Percentiles rank a stretch among this genome's conserved stretches.
Evolutionary conservation across 30 jellyfish, hydroid and myxozoan species (phyloP).

Genomic region (Cassiopea xamachana): DNA sequence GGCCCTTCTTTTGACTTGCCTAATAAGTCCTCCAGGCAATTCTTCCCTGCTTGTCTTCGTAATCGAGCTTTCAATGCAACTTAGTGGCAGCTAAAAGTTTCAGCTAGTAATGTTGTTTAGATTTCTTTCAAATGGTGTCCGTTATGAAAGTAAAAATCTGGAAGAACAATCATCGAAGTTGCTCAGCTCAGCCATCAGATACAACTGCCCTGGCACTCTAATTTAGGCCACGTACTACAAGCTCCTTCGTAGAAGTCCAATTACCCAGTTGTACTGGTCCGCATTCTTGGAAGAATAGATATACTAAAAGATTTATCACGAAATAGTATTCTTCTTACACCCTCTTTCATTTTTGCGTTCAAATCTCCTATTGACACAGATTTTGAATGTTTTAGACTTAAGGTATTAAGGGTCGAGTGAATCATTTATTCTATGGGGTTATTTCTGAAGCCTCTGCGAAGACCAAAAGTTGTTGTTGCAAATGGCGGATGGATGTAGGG

Average conservation of each 20-base stretch:
- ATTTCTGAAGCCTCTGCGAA: background rate
- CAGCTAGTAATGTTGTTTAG: too few relatives aligned
- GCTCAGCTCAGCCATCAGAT: background rate
- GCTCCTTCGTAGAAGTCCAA: constrained; percentile 27
- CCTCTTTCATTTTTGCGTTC: background rate
- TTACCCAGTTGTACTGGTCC: background rate
- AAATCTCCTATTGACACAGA: background rate
- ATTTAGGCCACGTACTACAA: constrained; percentile 63
- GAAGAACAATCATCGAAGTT: background rate
- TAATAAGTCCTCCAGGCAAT: constrained; percentile 2
- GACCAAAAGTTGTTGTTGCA: background rate
- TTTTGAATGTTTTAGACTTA: background rate
- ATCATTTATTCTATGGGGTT: background rate
- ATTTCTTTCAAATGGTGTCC: background rate
- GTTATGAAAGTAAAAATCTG: background rate
- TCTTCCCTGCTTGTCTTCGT: background rate
- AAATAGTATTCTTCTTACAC: too few relatives aligned
- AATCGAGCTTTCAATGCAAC: too few relatives aligned
- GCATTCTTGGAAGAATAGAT: too few relatives aligned
- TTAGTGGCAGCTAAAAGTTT: too few relatives aligned
- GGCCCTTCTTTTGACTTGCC: background rate
- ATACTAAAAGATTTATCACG: too few relatives aligned
- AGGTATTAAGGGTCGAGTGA: background rate
- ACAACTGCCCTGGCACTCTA: constrained; percentile 35
- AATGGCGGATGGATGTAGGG: constrained; percentile 36